Evolutionary conservation across 2,888 invertebrate genomes (phyloP).

Genomic region (Cacoxenus indagator): DNA sequence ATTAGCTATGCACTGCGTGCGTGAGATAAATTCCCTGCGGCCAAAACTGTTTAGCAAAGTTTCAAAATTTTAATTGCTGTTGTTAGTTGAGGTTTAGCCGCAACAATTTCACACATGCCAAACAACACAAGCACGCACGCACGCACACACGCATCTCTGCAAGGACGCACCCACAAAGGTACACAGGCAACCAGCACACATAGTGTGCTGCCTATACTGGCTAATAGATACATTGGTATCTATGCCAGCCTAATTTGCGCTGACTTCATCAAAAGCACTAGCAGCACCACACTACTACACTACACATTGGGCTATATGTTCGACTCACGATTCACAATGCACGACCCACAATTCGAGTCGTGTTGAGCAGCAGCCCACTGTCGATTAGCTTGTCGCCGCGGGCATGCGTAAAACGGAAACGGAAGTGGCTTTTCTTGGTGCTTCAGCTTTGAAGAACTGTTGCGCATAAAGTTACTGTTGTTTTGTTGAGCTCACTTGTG

Average conservation of each 20-base stretch:
- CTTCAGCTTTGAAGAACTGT: background rate
- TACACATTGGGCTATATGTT: no score
- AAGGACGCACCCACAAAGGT: constrained; percentile 9
- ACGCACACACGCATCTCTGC: background rate
- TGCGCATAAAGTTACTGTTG: no score
- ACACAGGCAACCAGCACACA: background rate
- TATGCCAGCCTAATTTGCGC: constrained; percentile 8
- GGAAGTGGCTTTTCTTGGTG: background rate
- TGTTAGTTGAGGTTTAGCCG: constrained; percentile 54
- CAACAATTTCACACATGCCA: constrained; percentile 45
- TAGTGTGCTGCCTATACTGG: background rate
- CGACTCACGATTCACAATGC: no score
- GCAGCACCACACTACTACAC: background rate
- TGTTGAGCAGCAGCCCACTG: background rate
- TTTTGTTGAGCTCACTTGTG: background rate
- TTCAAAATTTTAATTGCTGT: constrained; percentile 49
- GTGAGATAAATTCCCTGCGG: constrained; percentile 16
- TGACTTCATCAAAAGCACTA: background rate
- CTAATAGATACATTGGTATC: background rate
- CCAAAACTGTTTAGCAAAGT: constrained; percentile 47
- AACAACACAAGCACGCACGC: constrained; percentile 13
- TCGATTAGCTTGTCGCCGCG: background rate
- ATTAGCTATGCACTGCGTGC: background rate
- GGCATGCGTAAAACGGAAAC: background rate
- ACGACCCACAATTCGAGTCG: background rate